These are phyloP conservation scores for Catocala nupta DNA, from an alignment of 2,888 invertebrate species.

Conservation along the genomic window DNA sequence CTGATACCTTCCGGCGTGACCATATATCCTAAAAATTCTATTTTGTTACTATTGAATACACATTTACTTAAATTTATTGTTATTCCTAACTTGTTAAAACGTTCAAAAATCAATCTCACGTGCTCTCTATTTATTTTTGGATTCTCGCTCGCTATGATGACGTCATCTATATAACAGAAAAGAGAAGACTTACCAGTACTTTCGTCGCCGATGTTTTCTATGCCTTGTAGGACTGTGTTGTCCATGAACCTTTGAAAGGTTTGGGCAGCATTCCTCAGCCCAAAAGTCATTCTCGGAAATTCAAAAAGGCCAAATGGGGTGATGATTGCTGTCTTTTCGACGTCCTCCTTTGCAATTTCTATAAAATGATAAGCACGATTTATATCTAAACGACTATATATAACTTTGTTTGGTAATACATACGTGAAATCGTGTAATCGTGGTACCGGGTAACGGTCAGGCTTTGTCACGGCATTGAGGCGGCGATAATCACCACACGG, in stretches of 20 bases:
- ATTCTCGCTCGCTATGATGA: not conserved
- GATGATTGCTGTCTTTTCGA: not conserved
- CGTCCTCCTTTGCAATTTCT: not conserved
- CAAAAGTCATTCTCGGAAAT: not conserved
- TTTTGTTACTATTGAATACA: not conserved
- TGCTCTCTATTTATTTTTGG: not conserved
- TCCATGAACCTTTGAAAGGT: too few relatives aligned
- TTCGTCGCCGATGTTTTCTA: too few relatives aligned
- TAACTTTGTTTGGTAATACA: not conserved
- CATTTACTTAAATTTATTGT: conserved; percentile 15
- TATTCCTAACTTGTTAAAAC: not conserved
- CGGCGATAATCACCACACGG: conserved; percentile 4
- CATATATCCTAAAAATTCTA: conserved; percentile 11
- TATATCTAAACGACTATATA: not conserved
- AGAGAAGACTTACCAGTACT: not conserved
- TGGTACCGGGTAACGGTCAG: conserved; percentile 3
- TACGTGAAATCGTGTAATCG: conserved; percentile 8
- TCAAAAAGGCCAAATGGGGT: too few relatives aligned
- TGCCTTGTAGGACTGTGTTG: too few relatives aligned
- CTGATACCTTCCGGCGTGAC: conserved; percentile 3
- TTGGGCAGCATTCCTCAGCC: too few relatives aligned
- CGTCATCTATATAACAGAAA: conserved; percentile 2
- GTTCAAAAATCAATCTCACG: not conserved
- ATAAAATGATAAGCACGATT: conserved; percentile 5
- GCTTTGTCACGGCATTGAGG: conserved; percentile 7